These are phyloP conservation scores for Lissocephala sabroskyi DNA, from an alignment of 2,888 invertebrate species.

Conservation along the genomic window DNA sequence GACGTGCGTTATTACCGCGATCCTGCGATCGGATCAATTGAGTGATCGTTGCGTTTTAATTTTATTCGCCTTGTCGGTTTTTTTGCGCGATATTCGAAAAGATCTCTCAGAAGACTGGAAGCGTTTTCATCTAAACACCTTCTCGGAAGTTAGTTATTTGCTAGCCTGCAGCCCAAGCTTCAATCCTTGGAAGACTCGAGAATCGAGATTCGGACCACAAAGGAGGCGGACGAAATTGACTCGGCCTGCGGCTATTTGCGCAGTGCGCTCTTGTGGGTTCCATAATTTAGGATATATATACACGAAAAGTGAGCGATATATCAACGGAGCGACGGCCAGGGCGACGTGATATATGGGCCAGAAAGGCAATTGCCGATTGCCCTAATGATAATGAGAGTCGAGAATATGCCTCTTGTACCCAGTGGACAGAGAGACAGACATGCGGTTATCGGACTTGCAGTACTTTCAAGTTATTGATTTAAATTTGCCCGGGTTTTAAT, in stretches of 20 bases:
- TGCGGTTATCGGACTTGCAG: conserved; percentile 19
- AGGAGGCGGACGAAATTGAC: no score
- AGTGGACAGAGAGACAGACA: background rate
- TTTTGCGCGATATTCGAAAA: background rate
- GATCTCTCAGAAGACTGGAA: conserved; percentile 54
- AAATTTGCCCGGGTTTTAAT: conserved; percentile 17
- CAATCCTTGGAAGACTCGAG: no score
- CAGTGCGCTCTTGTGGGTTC: conserved; percentile 30
- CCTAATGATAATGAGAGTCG: background rate
- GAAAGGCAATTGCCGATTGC: background rate
- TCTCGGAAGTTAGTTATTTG: conserved; percentile 48
- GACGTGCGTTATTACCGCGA: conserved; percentile 25
- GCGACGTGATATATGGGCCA: background rate
- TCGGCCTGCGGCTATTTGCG: conserved; percentile 49
- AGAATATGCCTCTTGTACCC: conserved; percentile 20
- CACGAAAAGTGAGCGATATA: conserved; percentile 32
- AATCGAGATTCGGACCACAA: no score
- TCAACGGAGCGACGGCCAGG: conserved; percentile 25
- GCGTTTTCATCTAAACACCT: conserved; percentile 67
- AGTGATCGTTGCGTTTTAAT: background rate
- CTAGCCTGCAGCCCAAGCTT: background rate
- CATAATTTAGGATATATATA: conserved; percentile 43
- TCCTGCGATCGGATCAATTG: background rate
- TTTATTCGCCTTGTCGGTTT: no score
- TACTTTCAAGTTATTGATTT: conserved; percentile 47